Conservation (phyloP, 2,888 invertebrate genomes). For the Copidosoma aretas region DNA sequence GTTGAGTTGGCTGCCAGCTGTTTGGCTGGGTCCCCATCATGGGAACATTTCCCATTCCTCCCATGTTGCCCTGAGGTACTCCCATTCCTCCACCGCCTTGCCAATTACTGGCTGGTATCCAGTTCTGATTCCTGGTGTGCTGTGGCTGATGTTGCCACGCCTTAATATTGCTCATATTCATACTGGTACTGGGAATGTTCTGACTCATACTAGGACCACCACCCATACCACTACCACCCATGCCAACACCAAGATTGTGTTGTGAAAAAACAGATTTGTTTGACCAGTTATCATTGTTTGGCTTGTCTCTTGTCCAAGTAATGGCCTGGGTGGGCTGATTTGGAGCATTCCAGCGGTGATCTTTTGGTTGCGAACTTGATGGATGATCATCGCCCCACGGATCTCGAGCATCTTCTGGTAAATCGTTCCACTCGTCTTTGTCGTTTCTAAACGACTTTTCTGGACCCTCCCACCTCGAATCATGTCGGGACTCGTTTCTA, state of each 20-base stretch:
- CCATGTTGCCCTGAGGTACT: background rate
- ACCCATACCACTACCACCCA: conserved; percentile 20
- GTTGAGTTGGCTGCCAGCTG: conserved; percentile 46
- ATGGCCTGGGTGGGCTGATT: conserved; percentile 20
- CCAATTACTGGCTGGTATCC: conserved; percentile 48
- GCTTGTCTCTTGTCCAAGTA: conserved; percentile 34
- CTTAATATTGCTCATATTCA: conserved; percentile 29
- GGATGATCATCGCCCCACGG: conserved; percentile 58
- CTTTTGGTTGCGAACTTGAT: conserved; percentile 25
- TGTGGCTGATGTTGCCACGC: conserved; percentile 33
- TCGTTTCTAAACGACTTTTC: conserved; percentile 46
- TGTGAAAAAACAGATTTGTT: conserved; percentile 21
- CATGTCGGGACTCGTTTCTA: conserved; percentile 16
- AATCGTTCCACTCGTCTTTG: conserved; percentile 56
- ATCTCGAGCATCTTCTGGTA: conserved; percentile 59
- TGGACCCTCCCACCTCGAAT: conserved; percentile 47
- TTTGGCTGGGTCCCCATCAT: conserved; percentile 22
- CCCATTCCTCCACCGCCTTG: conserved; percentile 32
- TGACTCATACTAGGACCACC: background rate
- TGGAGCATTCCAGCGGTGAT: conserved; percentile 37
- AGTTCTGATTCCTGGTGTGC: conserved; percentile 39
- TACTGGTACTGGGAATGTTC: conserved; percentile 31
- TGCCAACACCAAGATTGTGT: no score
- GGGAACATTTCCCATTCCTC: conserved; percentile 2
- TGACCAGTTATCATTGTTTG: conserved; percentile 28